phyloP scores from a whole-genome alignment of 2,113 vertebrate species.

The Tichodroma muraria region DNA sequence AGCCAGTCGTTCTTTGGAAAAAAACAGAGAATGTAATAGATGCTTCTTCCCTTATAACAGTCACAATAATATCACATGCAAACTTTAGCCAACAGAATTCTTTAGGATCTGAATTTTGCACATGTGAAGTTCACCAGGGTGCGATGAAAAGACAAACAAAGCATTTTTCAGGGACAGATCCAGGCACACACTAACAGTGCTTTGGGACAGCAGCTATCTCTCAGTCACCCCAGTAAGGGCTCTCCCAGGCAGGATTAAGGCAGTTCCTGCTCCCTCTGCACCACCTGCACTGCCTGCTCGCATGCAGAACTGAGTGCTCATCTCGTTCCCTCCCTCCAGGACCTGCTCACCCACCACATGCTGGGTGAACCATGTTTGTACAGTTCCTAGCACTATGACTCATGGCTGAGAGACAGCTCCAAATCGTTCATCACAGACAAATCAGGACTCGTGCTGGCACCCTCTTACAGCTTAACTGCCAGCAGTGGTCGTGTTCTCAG shows the following conservation, averaged over 20 bases:
- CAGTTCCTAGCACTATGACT: not conserved
- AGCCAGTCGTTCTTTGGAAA: not conserved
- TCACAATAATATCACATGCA: not conserved
- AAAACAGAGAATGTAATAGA: not conserved
- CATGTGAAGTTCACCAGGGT: accelerated
- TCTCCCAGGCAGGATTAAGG: not conserved
- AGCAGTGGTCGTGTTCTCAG: not conserved
- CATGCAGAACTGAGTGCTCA: accelerated
- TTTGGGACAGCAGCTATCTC: not conserved
- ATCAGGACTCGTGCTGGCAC: not conserved
- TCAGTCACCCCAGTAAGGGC: not conserved
- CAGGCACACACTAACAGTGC: not conserved
- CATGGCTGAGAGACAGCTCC: not conserved
- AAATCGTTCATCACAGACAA: not conserved
- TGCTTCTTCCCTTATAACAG: not conserved
- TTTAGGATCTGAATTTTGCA: not conserved
- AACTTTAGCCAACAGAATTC: not conserved
- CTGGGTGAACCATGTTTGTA: not conserved
- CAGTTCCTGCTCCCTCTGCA: not conserved
- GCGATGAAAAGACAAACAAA: not conserved
- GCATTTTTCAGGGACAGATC: not conserved
- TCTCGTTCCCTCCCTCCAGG: not conserved
- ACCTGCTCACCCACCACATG: not conserved
- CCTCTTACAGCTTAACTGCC: not conserved
- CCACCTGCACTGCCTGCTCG: accelerated